A percentile compares a stretch with the other conserved stretches of the same genome.
phyloP scores from a whole-genome alignment of 1,140 invertebrate genomes.

The Magallana angulata region DNA sequence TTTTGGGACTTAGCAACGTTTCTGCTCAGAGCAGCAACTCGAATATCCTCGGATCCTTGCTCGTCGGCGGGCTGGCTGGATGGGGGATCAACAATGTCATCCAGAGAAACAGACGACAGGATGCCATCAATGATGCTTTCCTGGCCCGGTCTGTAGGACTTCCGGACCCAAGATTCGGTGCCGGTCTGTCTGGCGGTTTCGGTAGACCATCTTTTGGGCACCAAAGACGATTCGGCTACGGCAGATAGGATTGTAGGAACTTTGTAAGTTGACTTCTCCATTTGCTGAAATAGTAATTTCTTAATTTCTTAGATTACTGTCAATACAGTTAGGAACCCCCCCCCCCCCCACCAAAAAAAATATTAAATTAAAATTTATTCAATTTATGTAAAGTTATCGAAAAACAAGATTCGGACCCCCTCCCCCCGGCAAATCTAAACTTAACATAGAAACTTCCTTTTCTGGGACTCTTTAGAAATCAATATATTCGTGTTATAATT shows the following conservation, averaged over 20 bases:
- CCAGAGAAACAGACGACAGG: constrained; percentile 13
- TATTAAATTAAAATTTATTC: too few relatives aligned
- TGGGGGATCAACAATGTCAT: not conserved
- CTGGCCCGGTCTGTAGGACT: not conserved
- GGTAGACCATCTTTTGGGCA: not conserved
- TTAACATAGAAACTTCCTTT: too few relatives aligned
- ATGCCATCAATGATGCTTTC: not conserved
- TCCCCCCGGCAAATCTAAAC: too few relatives aligned
- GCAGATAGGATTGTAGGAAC: not conserved
- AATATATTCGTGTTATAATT: too few relatives aligned
- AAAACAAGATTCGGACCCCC: too few relatives aligned
- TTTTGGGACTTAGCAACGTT: not conserved
- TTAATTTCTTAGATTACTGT: too few relatives aligned
- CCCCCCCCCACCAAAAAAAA: too few relatives aligned
- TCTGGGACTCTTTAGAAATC: too few relatives aligned
- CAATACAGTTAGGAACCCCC: too few relatives aligned
- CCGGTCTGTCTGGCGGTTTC: not conserved
- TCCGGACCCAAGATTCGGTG: not conserved
- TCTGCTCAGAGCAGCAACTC: constrained; percentile 3
- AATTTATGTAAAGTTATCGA: too few relatives aligned
- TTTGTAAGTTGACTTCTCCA: too few relatives aligned
- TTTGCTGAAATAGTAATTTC: too few relatives aligned
- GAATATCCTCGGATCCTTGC: not conserved
- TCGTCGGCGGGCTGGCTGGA: not conserved
- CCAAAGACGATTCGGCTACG: not conserved